Conservation (phyloP, 2,113 vertebrate genomes). For the Rhineura floridana region DNA sequence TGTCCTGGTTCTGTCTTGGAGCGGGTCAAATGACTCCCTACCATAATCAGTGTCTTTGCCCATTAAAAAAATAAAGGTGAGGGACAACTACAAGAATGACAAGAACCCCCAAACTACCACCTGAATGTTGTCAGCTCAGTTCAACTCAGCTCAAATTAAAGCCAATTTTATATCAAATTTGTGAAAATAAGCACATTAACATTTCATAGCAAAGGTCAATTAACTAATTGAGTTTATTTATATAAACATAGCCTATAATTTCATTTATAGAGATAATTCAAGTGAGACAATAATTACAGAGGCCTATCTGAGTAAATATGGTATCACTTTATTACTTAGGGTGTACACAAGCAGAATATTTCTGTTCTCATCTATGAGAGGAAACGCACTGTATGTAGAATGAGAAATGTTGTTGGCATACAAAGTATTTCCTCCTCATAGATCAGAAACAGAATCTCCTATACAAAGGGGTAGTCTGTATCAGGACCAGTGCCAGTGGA, state of each 20-base stretch:
- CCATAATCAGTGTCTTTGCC: not conserved
- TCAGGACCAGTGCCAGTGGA: too few species aligned
- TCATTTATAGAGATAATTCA: slow-evolving; percentile 8
- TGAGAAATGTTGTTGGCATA: not conserved
- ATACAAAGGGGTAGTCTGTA: not conserved
- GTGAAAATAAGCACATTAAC: not conserved
- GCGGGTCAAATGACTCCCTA: not conserved
- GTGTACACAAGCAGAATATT: not conserved
- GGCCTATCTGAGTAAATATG: not conserved
- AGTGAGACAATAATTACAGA: slow-evolving; percentile 2
- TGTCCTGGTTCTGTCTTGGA: not conserved
- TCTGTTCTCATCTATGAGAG: not conserved
- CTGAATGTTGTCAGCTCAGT: not conserved
- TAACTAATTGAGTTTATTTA: slow-evolving; percentile 13
- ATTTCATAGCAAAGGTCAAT: slow-evolving; percentile 19
- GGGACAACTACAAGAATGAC: too few species aligned
- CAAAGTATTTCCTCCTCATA: not conserved
- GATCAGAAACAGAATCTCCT: not conserved
- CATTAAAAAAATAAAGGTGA: not conserved
- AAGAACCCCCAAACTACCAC: not conserved
- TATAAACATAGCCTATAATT: not conserved
- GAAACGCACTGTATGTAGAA: not conserved
- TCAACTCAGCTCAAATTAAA: slow-evolving; percentile 1
- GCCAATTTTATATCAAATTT: not conserved
- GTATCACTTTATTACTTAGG: not conserved